These are phyloP conservation scores for Lonchura striata DNA, from an alignment of 2,113 vertebrate genomes.

Conservation along the genomic window DNA sequence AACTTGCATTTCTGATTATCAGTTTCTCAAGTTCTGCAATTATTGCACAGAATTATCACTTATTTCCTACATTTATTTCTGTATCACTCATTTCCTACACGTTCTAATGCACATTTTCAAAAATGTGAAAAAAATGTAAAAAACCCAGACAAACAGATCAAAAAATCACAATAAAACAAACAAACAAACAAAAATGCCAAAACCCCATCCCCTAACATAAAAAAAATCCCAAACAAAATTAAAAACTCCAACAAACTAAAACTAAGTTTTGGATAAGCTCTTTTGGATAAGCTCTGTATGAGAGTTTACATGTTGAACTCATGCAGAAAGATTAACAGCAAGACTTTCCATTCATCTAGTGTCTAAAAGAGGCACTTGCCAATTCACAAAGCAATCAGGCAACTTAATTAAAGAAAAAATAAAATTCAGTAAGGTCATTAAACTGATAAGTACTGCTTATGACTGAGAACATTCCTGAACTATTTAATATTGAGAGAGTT, in stretches of 20 bases:
- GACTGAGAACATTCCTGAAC: neutral
- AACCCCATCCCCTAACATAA: accelerated
- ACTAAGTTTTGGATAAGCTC: neutral
- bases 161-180: neutral
- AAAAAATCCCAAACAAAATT: neutral
- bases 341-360: neutral
- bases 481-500: neutral
- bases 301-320: neutral
- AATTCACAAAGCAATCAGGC: neutral
- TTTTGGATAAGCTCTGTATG: neutral
- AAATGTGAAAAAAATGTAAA: neutral
- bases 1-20: neutral
- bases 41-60: neutral
- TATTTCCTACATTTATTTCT: neutral
- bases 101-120: neutral
- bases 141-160: neutral
- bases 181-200: neutral
- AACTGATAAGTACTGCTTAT: neutral
- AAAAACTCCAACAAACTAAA: neutral
- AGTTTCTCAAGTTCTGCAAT: neutral
- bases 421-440: neutral
- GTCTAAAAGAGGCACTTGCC: neutral
- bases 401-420: neutral
- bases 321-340: neutral
- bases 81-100: neutral